Conservation (phyloP, 92 coral and sea anemone species). For the Porites rus region DNA sequence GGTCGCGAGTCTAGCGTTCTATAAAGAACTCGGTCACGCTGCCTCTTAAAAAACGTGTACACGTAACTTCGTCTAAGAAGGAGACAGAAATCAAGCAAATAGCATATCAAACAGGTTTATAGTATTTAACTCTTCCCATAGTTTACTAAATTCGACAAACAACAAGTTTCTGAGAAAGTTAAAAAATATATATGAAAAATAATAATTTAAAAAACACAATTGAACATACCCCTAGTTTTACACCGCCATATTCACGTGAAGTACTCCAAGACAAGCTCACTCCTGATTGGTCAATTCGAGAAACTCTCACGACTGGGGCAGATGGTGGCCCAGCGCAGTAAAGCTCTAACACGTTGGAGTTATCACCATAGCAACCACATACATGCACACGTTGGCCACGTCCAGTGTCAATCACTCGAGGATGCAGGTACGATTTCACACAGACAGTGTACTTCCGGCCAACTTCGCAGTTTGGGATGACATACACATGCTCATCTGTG, state of each 20-base stretch:
- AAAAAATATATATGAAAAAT: no score
- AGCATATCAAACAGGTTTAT: no score
- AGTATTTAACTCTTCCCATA: no score
- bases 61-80: no score
- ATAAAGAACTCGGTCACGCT: no score
- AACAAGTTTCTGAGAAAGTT: no score
- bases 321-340: conserved; percentile 65
- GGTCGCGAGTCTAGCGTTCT: no score
- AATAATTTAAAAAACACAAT: not conserved
- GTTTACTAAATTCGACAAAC: no score
- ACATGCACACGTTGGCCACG: conserved; percentile 29
- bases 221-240: conserved; percentile 62
- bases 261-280: conserved; percentile 71
- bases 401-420: conserved; percentile 52
- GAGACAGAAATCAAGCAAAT: no score
- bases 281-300: conserved; percentile 64
- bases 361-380: conserved; percentile 86
- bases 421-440: conserved; percentile 71
- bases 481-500: conserved; percentile 61
- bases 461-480: conserved; percentile 57
- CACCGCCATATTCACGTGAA: conserved; percentile 66
- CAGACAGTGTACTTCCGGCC: conserved; percentile 68
- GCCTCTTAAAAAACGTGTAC: no score
- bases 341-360: conserved; percentile 67
- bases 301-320: conserved; percentile 59